Conservation (phyloP, 1,140 invertebrate genomes). For the Aphis gossypii region DNA sequence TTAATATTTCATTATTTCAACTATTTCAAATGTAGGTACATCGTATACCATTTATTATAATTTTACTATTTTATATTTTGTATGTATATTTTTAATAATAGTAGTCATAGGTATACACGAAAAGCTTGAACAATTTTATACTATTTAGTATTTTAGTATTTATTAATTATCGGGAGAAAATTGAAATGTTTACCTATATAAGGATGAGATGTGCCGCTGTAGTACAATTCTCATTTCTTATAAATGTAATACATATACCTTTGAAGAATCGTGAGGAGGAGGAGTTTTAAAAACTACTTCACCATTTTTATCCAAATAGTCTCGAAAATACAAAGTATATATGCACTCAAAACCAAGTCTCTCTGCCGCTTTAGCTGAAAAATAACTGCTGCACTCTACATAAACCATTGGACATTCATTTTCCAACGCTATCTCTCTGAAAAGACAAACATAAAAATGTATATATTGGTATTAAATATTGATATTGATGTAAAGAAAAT, state of each 20-base stretch:
- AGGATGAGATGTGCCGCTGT: neutral
- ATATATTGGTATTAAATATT: no score
- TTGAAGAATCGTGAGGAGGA: constrained; percentile 66
- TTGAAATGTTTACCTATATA: neutral
- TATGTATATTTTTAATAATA: no score
- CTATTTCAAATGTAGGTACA: no score
- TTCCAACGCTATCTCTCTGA: constrained; percentile 68
- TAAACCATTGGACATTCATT: constrained; percentile 67
- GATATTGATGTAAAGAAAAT: no score
- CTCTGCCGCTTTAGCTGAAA: constrained; percentile 74
- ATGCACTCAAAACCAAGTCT: constrained; percentile 73
- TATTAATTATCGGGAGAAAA: neutral
- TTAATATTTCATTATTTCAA: neutral
- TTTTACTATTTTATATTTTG: no score
- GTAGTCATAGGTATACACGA: no score
- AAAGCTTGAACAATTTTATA: neutral
- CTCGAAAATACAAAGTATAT: constrained; percentile 71
- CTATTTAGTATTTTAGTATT: neutral
- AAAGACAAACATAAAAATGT: constrained; percentile 61
- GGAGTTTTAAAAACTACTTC: constrained; percentile 69
- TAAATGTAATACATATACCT: constrained; percentile 59
- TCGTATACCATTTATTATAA: no score
- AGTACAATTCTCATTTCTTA: neutral
- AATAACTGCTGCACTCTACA: constrained; percentile 74
- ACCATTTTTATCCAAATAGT: constrained; percentile 70